phyloP scores from a whole-genome alignment of 2,797 vertebrate genomes.

The Takifugu rubripes region DNA sequence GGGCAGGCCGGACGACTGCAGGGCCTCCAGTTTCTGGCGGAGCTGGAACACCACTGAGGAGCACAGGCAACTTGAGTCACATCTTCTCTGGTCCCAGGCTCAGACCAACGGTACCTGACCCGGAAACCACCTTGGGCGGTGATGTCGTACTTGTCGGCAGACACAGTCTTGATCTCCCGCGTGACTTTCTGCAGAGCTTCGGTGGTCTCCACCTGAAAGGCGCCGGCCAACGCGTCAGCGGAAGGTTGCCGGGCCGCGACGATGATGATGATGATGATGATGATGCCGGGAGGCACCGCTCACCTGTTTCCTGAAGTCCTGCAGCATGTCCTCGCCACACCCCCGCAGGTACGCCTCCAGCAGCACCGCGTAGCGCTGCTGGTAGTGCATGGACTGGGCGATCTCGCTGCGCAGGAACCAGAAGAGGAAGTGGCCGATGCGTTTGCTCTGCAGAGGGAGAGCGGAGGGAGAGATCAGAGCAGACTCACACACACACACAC shows the following conservation, averaged over 20 bases:
- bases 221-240: background rate
- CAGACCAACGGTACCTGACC: background rate
- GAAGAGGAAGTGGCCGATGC: slow-evolving; percentile 97
- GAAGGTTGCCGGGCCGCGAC: too few relatives aligned
- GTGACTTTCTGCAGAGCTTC: slow-evolving; percentile 93
- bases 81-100: background rate
- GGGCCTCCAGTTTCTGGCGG: slow-evolving; percentile 91
- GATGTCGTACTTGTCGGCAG: slow-evolving; percentile 92
- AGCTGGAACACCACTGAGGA: slow-evolving; percentile 87
- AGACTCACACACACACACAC: background rate
- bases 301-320: slow-evolving; percentile 88
- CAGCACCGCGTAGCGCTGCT: slow-evolving; percentile 93
- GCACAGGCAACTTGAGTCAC: background rate
- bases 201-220: slow-evolving; percentile 83
- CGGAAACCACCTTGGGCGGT: slow-evolving; percentile 86
- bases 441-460: slow-evolving; percentile 83
- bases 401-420: slow-evolving; percentile 99
- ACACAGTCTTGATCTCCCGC: slow-evolving; percentile 90
- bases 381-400: slow-evolving; percentile 96
- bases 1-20: slow-evolving; percentile 86
- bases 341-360: slow-evolving; percentile 94
- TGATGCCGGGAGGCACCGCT: background rate
- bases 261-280: too few relatives aligned
- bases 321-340: slow-evolving; percentile 91
- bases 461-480: background rate